phyloP scores from a whole-genome alignment of 2,797 vertebrate genomes.

The Apogon hyalosoma region DNA sequence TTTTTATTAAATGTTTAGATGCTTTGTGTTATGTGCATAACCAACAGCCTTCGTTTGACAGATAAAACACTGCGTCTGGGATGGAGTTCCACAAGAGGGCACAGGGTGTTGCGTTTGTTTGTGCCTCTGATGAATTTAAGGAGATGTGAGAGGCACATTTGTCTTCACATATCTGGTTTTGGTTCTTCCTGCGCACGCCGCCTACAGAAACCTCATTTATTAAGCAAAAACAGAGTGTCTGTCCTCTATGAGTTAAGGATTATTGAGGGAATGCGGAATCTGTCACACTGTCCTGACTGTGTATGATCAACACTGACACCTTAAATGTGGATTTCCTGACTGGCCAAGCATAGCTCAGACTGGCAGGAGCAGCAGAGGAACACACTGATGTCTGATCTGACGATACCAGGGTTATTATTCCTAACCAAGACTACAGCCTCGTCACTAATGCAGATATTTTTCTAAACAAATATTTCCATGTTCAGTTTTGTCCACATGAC shows the following conservation, averaged over 20 bases:
- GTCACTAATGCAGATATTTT: too few relatives aligned
- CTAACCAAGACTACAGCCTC: too few relatives aligned
- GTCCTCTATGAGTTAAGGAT: slow-evolving; percentile 2
- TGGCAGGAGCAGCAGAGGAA: not conserved
- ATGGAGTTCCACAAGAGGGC: slow-evolving; percentile 91
- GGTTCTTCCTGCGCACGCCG: slow-evolving; percentile 38
- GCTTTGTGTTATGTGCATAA: slow-evolving; percentile 79
- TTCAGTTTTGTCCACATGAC: too few relatives aligned
- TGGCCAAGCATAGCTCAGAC: not conserved
- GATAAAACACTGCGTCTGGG: slow-evolving; percentile 72
- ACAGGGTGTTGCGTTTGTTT: slow-evolving; percentile 19
- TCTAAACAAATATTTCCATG: too few relatives aligned
- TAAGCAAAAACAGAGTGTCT: not conserved
- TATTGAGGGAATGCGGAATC: slow-evolving; percentile 30
- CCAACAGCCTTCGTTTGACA: slow-evolving; percentile 89
- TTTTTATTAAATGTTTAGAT: slow-evolving; percentile 51
- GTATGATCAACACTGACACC: slow-evolving; percentile 13
- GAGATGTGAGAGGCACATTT: slow-evolving; percentile 41
- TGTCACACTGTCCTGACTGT: slow-evolving; percentile 10
- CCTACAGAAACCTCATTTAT: slow-evolving; percentile 31
- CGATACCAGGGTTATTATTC: too few relatives aligned
- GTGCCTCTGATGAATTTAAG: slow-evolving; percentile 33
- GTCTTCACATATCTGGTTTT: slow-evolving; percentile 39
- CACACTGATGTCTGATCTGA: not conserved
- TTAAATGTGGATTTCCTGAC: slow-evolving; percentile 27